phyloP scores from a whole-genome alignment of 2,888 invertebrate species.

The Eumerus sabulonum region DNA sequence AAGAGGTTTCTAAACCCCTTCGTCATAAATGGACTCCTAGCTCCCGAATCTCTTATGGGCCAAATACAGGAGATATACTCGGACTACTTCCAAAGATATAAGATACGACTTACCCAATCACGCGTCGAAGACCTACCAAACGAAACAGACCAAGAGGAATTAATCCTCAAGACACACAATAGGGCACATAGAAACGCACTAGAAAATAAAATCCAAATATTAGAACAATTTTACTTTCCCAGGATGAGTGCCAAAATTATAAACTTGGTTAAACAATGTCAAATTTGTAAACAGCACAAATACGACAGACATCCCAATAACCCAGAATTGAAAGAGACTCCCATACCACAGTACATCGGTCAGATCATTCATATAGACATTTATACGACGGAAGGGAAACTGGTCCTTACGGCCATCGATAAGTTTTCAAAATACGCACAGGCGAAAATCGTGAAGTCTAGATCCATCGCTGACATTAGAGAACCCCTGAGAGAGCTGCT shows the following conservation, averaged over 20 bases:
- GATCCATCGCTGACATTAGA: slow-evolving; percentile 39
- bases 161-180: slow-evolving; percentile 34
- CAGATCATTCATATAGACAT: slow-evolving; percentile 39
- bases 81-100: slow-evolving; percentile 30
- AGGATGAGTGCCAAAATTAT: slow-evolving; percentile 23
- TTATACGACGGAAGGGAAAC: slow-evolving; percentile 34
- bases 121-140: slow-evolving; percentile 42
- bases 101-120: slow-evolving; percentile 49
- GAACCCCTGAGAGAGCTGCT: slow-evolving; percentile 50
- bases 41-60: slow-evolving; percentile 35
- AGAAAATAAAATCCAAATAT: slow-evolving; percentile 40
- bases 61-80: slow-evolving; percentile 30
- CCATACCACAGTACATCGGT: slow-evolving; percentile 35
- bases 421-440: slow-evolving; percentile 58
- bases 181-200: slow-evolving; percentile 35
- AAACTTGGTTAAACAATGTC: slow-evolving; percentile 14
- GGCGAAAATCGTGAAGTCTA: slow-evolving; percentile 22
- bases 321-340: slow-evolving; percentile 23
- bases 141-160: slow-evolving; percentile 35
- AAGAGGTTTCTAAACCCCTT: slow-evolving; percentile 40
- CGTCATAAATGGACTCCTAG: slow-evolving; percentile 39
- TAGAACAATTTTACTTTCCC: slow-evolving; percentile 41
- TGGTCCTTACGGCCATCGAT: slow-evolving; percentile 49
- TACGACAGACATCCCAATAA: slow-evolving; percentile 37
- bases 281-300: slow-evolving; percentile 35